phyloP scores from a whole-genome alignment of 35 echinoderm and acorn worm genomes.

The Eucidaris tribuloides region DNA sequence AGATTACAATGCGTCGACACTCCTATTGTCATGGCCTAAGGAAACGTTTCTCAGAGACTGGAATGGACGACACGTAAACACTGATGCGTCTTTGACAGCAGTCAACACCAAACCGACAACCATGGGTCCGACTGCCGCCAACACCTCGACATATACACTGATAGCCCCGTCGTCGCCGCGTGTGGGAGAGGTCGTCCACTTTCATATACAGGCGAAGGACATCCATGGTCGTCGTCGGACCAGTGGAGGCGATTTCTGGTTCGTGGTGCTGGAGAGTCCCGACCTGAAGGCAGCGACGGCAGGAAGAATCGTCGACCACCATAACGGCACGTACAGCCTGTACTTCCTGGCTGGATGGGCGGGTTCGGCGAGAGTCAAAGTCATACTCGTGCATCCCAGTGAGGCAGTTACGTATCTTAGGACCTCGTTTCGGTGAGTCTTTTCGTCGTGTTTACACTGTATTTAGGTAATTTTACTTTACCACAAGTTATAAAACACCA shows the following conservation, averaged over 20 bases:
- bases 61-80: too few species aligned
- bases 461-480: too few species aligned
- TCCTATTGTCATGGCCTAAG: too few species aligned
- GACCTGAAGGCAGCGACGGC: slow-evolving; percentile 36
- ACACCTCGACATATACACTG: neutral
- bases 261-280: neutral
- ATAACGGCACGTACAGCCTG: slow-evolving; percentile 61
- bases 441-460: too few species aligned
- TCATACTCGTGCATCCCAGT: slow-evolving; percentile 34
- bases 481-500: too few species aligned
- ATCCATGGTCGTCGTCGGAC: neutral
- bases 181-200: neutral
- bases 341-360: slow-evolving; percentile 52
- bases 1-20: too few species aligned
- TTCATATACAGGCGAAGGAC: neutral
- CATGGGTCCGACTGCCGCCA: neutral
- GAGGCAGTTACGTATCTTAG: slow-evolving; percentile 18
- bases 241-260: slow-evolving; percentile 8
- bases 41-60: too few species aligned
- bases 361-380: neutral
- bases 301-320: slow-evolving; percentile 33
- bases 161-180: neutral
- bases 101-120: neutral
- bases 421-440: neutral
- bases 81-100: neutral